Evolutionary conservation across 1,140 invertebrate genomes (phyloP).

Genomic region (Drosophila kohkoa): DNA sequence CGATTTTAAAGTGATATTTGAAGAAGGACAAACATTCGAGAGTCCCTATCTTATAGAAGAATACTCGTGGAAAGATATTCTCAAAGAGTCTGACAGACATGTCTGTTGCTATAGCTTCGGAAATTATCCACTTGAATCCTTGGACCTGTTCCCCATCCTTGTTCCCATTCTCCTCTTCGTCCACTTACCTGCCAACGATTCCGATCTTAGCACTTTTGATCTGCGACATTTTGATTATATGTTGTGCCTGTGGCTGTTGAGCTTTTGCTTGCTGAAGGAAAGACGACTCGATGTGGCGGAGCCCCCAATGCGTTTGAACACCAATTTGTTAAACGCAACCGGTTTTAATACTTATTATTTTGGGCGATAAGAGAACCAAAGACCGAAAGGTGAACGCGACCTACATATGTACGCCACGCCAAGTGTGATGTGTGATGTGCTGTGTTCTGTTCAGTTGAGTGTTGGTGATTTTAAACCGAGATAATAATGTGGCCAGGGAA

Average conservation of each 20-base stretch:
- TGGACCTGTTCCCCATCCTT: too few relatives aligned
- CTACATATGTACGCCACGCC: conserved; percentile 45
- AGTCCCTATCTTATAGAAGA: too few relatives aligned
- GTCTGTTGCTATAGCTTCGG: too few relatives aligned
- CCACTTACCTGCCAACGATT: conserved; percentile 88
- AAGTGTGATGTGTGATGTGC: conserved; percentile 38
- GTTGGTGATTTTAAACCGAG: conserved; percentile 59
- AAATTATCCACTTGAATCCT: too few relatives aligned
- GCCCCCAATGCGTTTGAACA: conserved; percentile 53
- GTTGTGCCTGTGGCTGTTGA: too few relatives aligned
- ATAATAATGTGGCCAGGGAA: conserved; percentile 47
- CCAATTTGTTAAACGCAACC: conserved; percentile 54
- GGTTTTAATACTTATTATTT: conserved; percentile 72
- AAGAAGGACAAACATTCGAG: too few relatives aligned
- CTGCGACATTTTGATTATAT: conserved; percentile 49
- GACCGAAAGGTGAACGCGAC: conserved; percentile 70
- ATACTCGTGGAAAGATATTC: too few relatives aligned
- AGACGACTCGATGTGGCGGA: conserved; percentile 41
- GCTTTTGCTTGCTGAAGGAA: conserved; percentile 12
- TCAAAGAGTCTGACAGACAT: too few relatives aligned
- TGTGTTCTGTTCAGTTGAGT: conserved; percentile 17
- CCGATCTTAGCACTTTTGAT: conserved; percentile 87
- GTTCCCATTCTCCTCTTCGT: conserved; percentile 1
- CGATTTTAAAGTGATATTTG: too few relatives aligned
- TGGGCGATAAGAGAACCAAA: conserved; percentile 63